Evolutionary conservation across 2,113 vertebrate genomes (phyloP), one percentile per base, ranked within the genome.

Genomic region (Pithys albifrons): DNA sequence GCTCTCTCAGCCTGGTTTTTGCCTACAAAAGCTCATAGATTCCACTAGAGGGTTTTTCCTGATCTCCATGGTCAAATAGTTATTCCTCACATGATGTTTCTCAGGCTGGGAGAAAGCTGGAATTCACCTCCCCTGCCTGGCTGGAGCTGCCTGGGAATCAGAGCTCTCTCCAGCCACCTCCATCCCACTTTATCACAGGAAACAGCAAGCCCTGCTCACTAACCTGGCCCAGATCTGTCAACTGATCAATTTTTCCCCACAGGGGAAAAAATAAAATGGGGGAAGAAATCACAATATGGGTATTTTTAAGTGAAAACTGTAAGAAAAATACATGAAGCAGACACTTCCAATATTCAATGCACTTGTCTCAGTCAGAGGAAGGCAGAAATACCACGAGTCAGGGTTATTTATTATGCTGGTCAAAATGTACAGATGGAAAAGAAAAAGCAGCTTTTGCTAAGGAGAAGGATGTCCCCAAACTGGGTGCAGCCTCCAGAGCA

Each of bases 151-250:
- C 49, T 69, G 70, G 62, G 51, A 91, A 85, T 49, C 37, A 59
- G 62, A 86, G 65, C 39, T 88, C 55, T 78, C 57, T 65, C 23
- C 43, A 64, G 82, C 58, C 89, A 49, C 73, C 81, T 73, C 79
- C 61, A 31, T 18, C 37, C 55, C 2, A 0, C 24, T 61, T 86
- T 54, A 49, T 27, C 41, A 6, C 5, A 52, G 57, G 16, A 70
- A 66, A 51, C n/a, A 37, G 33, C 51, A 67, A 83, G 22, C 12
- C 62, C 64, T 28, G 65, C 75, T 71, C 14, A 4, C 66, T 61
- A 39, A n/a, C 71, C 57, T 94, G 87, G 77, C 96, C 94, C 28
- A 65, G 7, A 93, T 95, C 86, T 97, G 92, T 65, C 95, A 95
- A 84, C 35, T 43, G 87, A 93, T 91, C 90, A 37, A 69, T 91